A percentile compares a stretch with the other conserved stretches of the same genome.
phyloP scores from a whole-genome alignment of 2,113 vertebrate genomes.

The Eupsittula cactorum region DNA sequence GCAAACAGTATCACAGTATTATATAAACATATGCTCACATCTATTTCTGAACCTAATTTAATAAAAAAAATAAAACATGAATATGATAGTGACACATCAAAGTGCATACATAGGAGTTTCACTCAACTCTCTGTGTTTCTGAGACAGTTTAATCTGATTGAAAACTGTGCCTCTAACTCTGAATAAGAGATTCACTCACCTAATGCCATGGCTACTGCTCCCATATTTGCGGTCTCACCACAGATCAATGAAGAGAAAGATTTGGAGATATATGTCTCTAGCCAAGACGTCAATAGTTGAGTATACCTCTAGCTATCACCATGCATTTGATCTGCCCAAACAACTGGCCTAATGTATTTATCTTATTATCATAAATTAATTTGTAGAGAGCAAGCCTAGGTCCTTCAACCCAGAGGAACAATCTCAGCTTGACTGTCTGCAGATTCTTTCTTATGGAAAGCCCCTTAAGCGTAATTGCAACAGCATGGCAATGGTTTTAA shows the following conservation, averaged over 20 bases:
- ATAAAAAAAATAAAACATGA: not conserved
- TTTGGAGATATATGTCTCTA: not conserved
- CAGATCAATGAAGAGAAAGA: not conserved
- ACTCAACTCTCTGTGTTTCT: not conserved
- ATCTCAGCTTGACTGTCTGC: conserved; percentile 32
- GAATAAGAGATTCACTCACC: not conserved
- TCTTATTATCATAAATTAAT: conserved; percentile 55
- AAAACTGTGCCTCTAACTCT: not conserved
- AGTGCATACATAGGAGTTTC: not conserved
- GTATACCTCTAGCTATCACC: not conserved
- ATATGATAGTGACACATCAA: not conserved
- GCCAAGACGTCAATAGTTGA: not conserved
- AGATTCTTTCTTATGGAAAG: conserved; percentile 56
- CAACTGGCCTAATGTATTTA: conserved; percentile 28
- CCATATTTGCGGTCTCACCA: not conserved
- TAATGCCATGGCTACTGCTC: not conserved
- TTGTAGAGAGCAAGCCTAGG: conserved; percentile 8
- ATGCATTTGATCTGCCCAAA: not conserved
- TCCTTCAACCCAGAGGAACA: conserved; percentile 1
- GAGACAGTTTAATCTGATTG: not conserved
- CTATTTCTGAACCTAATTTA: not conserved
- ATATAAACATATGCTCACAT: not conserved
- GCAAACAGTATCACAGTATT: not conserved
- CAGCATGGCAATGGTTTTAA: conserved; percentile 21
- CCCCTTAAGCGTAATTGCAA: conserved; percentile 32